Percentiles rank a stretch among this genome's conserved stretches.
Evolutionary conservation across 2,113 vertebrate species (phyloP).

Genomic region (Brachyistius frenatus): DNA sequence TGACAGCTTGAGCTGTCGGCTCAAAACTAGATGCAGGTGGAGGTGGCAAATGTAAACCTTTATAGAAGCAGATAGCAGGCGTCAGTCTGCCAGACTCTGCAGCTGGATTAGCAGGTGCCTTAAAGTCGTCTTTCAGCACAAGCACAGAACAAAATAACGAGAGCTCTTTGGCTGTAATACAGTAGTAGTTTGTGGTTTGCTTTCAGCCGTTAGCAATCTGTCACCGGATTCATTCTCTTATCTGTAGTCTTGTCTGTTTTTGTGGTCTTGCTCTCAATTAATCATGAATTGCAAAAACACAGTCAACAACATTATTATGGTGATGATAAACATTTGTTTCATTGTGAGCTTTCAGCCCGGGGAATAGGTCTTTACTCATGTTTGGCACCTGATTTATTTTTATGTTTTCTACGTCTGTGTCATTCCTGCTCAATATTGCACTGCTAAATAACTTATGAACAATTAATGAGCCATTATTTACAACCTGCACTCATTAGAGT

Average conservation of each 20-base stretch:
- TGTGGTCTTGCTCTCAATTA: too few species aligned
- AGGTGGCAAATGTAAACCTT: slow-evolving; percentile 48
- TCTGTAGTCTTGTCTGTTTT: not conserved
- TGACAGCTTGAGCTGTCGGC: slow-evolving; percentile 30
- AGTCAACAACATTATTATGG: not conserved
- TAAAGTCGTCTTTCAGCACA: slow-evolving; percentile 20
- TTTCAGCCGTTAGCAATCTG: not conserved
- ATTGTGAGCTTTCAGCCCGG: not conserved
- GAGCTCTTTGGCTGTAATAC: not conserved
- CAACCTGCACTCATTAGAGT: not conserved
- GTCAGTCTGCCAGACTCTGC: not conserved
- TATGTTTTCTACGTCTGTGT: not conserved
- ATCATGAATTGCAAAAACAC: not conserved
- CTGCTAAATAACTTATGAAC: not conserved
- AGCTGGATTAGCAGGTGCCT: slow-evolving; percentile 14
- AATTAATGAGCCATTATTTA: not conserved
- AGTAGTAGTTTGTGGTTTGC: not conserved
- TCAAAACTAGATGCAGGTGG: slow-evolving; percentile 53
- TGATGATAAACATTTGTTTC: not conserved
- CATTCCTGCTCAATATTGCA: not conserved
- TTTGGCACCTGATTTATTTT: not conserved
- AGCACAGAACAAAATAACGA: slow-evolving; percentile 7
- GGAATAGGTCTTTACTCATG: not conserved
- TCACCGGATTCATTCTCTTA: slow-evolving; percentile 6
- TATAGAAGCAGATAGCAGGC: slow-evolving; percentile 38